Evolutionary conservation across 2,113 vertebrate species (phyloP).

Genomic region (Camarhynchus parvulus): DNA sequence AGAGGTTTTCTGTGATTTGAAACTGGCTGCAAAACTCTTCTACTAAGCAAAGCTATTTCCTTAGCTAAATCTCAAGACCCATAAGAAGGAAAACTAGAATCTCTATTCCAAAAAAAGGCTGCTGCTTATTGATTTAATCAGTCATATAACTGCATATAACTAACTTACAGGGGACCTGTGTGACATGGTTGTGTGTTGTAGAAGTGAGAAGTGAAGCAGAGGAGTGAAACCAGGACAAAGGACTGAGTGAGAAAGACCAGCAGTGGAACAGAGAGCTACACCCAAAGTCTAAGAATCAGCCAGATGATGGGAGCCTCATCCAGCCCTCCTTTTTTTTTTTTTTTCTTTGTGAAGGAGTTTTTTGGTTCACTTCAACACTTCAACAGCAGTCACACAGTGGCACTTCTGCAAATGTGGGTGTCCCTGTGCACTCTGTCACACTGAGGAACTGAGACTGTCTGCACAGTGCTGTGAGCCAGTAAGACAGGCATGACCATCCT

Average conservation of each 20-base stretch:
- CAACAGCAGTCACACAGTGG: neutral
- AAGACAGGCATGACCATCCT: neutral
- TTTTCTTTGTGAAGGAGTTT: fast-evolving
- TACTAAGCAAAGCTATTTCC: neutral
- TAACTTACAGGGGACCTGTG: neutral
- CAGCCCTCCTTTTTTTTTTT: neutral
- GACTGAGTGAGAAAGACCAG: fast-evolving
- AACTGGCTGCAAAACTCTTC: neutral
- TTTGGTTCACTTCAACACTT: neutral
- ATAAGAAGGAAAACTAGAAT: neutral
- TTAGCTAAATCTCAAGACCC: neutral
- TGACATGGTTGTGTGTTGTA: neutral
- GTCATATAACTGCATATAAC: neutral
- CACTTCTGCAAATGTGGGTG: neutral
- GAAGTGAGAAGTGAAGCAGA: neutral
- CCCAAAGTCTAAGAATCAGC: neutral
- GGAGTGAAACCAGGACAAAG: neutral
- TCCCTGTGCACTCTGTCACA: neutral
- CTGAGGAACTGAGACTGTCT: neutral
- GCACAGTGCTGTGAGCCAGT: neutral
- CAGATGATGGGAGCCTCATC: neutral
- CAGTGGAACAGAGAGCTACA: neutral
- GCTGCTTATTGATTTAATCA: neutral
- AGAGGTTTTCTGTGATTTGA: neutral
- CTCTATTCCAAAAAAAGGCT: neutral